Percentiles rank a stretch among this genome's conserved stretches.
phyloP scores from a whole-genome alignment of 2,113 vertebrate genomes.

The Ammospiza nelsoni region DNA sequence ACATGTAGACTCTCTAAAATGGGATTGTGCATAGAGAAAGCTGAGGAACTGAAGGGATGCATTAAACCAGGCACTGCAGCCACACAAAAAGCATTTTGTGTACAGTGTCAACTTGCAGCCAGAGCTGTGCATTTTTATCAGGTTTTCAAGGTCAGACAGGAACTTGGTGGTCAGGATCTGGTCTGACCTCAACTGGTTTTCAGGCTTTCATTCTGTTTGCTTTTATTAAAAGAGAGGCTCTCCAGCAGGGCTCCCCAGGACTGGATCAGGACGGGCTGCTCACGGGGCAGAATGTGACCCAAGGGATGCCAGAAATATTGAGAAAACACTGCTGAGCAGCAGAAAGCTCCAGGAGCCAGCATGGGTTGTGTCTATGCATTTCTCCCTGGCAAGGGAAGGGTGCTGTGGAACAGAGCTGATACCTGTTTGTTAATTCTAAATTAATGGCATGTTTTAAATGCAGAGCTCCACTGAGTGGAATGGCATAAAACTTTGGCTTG shows the following conservation, averaged over 20 bases:
- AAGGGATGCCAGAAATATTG: background rate
- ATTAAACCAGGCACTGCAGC: background rate
- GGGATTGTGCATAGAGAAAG: background rate
- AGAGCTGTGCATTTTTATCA: conserved; percentile 57
- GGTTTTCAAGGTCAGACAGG: conserved; percentile 49
- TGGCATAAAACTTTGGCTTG: background rate
- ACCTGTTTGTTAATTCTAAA: background rate
- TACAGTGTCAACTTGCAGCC: conserved; percentile 36
- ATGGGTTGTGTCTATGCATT: background rate
- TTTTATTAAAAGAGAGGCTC: background rate
- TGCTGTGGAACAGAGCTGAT: background rate
- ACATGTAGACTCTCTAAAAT: background rate
- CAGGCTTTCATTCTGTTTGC: background rate
- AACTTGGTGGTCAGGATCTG: background rate
- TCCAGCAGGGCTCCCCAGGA: background rate
- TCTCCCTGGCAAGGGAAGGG: background rate
- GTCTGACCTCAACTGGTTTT: conserved; percentile 30
- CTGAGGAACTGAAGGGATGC: background rate
- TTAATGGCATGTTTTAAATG: background rate
- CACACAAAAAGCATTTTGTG: background rate
- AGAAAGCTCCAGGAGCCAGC: background rate
- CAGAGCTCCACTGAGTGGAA: background rate
- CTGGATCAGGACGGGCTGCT: background rate
- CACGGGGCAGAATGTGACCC: background rate
- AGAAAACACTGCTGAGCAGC: background rate